phyloP scores from a whole-genome alignment of 2,797 vertebrate genomes.

The Sebastes nivosus region DNA sequence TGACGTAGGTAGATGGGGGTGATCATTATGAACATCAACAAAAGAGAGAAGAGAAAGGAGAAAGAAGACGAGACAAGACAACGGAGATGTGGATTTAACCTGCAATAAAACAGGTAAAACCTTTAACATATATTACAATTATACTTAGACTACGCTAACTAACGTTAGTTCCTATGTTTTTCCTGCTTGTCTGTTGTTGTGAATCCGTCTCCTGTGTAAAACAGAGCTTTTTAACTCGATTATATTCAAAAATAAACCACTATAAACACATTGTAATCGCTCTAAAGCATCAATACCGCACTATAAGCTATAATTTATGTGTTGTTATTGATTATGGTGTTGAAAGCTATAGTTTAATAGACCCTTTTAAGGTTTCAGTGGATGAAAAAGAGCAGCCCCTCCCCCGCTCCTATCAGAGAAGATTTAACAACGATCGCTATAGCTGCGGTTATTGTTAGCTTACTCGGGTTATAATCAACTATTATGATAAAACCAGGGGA shows the following conservation, averaged over 20 bases:
- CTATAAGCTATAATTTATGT: accelerated
- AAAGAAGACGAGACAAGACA: conserved; percentile 37
- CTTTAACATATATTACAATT: not conserved
- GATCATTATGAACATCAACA: conserved; percentile 77
- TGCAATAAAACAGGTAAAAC: conserved; percentile 51
- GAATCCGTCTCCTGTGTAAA: not conserved
- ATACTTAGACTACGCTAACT: no score
- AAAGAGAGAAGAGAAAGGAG: conserved; percentile 65
- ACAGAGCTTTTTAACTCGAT: not conserved
- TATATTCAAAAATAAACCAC: not conserved
- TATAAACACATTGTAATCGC: not conserved
- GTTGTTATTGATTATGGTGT: not conserved
- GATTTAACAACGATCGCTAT: conserved; percentile 50
- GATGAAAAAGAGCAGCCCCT: conserved; percentile 39
- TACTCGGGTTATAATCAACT: not conserved
- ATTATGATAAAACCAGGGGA: accelerated
- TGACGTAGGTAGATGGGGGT: conserved; percentile 68
- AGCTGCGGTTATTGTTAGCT: conserved; percentile 11
- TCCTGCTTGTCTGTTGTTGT: not conserved
- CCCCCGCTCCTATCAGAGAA: conserved; percentile 60
- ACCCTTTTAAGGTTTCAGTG: not conserved
- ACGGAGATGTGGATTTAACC: conserved; percentile 66
- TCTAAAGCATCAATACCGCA: accelerated
- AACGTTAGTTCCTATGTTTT: not conserved
- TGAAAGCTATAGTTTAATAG: not conserved